phyloP scores from a whole-genome alignment of 1,140 invertebrate genomes.

The Anastrepha obliqua region DNA sequence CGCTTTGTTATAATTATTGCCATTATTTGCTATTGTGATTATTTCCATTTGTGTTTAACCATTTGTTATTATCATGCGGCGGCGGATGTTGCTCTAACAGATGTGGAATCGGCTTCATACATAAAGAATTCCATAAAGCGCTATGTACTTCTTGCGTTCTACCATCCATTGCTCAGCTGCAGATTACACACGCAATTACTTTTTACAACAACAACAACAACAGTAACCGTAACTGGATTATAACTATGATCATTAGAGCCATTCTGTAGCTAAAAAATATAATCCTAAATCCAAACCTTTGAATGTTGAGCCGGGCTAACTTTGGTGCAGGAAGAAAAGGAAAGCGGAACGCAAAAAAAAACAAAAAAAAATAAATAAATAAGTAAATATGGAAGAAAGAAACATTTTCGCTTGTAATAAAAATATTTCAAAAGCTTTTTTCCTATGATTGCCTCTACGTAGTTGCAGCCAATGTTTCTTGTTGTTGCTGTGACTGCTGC shows the following conservation, averaged over 20 bases:
- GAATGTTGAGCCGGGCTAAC: neutral
- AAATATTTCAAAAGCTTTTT: neutral
- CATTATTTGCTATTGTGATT: constrained; percentile 42
- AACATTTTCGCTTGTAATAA: neutral
- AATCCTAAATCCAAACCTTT: neutral
- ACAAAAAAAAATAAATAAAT: no score
- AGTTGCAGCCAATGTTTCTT: neutral
- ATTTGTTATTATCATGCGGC: constrained; percentile 20
- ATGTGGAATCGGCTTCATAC: no score
- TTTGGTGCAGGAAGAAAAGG: neutral
- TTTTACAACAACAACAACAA: neutral
- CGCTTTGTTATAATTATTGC: constrained; percentile 49
- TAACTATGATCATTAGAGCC: neutral
- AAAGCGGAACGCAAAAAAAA: neutral
- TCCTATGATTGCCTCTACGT: neutral
- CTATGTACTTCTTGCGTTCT: neutral
- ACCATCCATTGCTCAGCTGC: neutral
- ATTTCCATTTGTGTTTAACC: constrained; percentile 18
- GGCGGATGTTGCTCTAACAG: neutral
- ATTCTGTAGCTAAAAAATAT: neutral
- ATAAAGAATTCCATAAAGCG: neutral
- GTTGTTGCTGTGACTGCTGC: neutral
- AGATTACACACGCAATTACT: no score
- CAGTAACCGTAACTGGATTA: no score
- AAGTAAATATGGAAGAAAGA: neutral